A percentile compares a stretch with the other conserved stretches of the same genome.
phyloP scores from a whole-genome alignment of 2,888 invertebrate genomes.

The Biston stratarius region DNA sequence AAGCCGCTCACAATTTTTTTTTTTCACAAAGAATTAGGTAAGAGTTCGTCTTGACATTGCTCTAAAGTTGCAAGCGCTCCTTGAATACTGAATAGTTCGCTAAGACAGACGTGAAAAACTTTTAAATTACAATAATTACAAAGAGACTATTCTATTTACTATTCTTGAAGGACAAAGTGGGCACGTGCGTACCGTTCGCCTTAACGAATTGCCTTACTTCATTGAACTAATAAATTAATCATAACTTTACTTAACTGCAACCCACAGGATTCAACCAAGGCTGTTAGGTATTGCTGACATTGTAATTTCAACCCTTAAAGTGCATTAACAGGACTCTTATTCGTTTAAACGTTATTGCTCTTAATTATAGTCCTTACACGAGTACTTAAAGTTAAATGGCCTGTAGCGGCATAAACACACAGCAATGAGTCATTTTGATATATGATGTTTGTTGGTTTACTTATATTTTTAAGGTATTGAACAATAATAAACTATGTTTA shows the following conservation, averaged over 20 bases:
- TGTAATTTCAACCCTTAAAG: conserved; percentile 38
- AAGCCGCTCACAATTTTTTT: neutral
- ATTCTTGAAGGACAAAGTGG: conserved; percentile 30
- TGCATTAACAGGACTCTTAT: conserved; percentile 6
- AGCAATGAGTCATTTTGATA: conserved; percentile 48
- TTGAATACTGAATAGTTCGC: conserved; percentile 41
- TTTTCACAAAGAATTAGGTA: conserved; percentile 27
- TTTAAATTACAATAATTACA: conserved; percentile 44
- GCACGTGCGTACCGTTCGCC: conserved; percentile 2
- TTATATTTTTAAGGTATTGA: conserved; percentile 4
- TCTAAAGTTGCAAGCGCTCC: conserved; percentile 38
- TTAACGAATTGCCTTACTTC: conserved; percentile 12
- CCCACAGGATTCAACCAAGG: conserved; percentile 46
- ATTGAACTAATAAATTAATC: conserved; percentile 58
- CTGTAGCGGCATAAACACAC: conserved; percentile 49
- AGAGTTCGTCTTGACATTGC: conserved; percentile 33
- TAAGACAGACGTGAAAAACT: conserved; percentile 34
- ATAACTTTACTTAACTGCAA: conserved; percentile 58
- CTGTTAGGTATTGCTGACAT: conserved; percentile 36
- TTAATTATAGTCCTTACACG: conserved; percentile 55
- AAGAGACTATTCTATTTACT: conserved; percentile 32
- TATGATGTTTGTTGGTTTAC: conserved; percentile 36
- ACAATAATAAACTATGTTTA: too few relatives aligned
- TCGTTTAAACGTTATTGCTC: conserved; percentile 31
- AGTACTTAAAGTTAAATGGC: conserved; percentile 52